A percentile compares a stretch with the other conserved stretches of the same genome.
phyloP scores from a whole-genome alignment of 1,140 invertebrate genomes.

The Episyrphus balteatus region DNA sequence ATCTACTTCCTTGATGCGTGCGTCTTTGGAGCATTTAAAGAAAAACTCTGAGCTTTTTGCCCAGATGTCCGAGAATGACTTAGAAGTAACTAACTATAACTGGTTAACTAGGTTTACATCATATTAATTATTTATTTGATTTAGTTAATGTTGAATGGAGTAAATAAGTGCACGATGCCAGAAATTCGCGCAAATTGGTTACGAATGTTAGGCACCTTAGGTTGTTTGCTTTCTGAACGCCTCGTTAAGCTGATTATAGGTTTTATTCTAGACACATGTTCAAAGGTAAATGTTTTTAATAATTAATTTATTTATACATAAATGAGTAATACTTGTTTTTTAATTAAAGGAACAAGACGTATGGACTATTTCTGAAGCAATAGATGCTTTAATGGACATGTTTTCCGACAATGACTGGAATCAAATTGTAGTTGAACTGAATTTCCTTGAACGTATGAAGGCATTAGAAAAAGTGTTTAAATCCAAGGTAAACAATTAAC shows the following conservation, averaged over 20 bases:
- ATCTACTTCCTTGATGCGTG: constrained; percentile 24
- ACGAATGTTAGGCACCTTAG: constrained; percentile 54
- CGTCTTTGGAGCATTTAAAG: constrained; percentile 20
- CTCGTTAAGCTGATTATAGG: constrained; percentile 26
- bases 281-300: constrained; percentile 4
- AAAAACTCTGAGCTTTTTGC: constrained; percentile 26
- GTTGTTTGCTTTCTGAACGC: constrained; percentile 22
- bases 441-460: constrained; percentile 47
- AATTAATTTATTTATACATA: not conserved
- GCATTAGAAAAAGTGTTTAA: constrained; percentile 48
- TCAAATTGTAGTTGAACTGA: constrained; percentile 47
- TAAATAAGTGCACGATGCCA: constrained; percentile 41
- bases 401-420: constrained; percentile 67
- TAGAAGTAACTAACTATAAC: constrained; percentile 15
- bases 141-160: constrained; percentile 46
- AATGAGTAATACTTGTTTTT: not conserved
- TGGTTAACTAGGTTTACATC: not conserved
- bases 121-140: constrained; percentile 22
- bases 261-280: constrained; percentile 15
- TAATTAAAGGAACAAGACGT: constrained; percentile 37
- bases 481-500: constrained; percentile 44
- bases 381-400: constrained; percentile 65
- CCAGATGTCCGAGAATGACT: constrained; percentile 30
- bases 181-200: constrained; percentile 56
- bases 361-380: constrained; percentile 59